Conservation (phyloP, 37 sponge, comb jelly and placozoan genomes). For the Cladorhizidae sp. region DNA sequence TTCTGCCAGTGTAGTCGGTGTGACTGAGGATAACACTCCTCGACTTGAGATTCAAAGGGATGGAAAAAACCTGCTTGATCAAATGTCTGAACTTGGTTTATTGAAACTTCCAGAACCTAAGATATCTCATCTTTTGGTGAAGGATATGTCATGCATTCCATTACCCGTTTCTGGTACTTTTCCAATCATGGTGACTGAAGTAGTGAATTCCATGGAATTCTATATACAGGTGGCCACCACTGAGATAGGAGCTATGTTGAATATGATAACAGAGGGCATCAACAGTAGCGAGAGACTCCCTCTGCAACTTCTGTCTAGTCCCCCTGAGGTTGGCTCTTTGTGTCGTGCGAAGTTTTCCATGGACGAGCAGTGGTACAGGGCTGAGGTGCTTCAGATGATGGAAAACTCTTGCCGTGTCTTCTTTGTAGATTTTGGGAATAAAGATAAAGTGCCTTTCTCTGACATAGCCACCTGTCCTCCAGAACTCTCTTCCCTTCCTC, state of each 20-base stretch:
- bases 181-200: slow-evolving; percentile 8
- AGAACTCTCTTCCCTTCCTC: background rate
- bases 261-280: background rate
- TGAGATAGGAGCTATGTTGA: background rate
- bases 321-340: slow-evolving; percentile 29
- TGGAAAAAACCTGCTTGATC: background rate
- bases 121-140: background rate
- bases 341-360: slow-evolving; percentile 53
- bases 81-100: background rate
- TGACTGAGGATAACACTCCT: background rate
- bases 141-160: background rate
- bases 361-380: slow-evolving; percentile 65
- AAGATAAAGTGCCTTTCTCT: background rate
- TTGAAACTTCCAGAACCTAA: background rate
- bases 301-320: background rate
- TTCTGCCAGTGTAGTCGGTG: too few species aligned
- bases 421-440: slow-evolving; percentile 53
- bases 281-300: background rate
- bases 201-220: background rate
- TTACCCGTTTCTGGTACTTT: background rate
- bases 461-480: background rate
- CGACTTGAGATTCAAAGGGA: background rate
- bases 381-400: slow-evolving; percentile 3
- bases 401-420: background rate
- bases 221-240: slow-evolving; percentile 3